Percentiles rank a stretch among this genome's conserved stretches.
Evolutionary conservation across 2,113 vertebrate species (phyloP).

Genomic region (Spea multiplicata): DNA sequence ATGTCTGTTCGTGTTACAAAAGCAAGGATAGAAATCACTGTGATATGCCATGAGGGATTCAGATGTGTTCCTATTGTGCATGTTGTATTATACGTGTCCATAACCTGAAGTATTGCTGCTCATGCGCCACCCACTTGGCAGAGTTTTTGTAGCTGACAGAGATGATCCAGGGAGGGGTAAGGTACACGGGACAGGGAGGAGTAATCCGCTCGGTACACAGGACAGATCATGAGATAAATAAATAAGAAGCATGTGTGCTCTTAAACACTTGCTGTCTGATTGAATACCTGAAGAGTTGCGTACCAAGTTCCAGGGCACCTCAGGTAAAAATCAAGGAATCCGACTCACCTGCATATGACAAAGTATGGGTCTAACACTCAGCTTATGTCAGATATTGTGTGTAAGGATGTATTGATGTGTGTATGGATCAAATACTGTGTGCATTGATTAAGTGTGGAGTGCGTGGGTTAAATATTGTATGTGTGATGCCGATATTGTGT

Average conservation of each 20-base stretch:
- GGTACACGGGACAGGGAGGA: slow-evolving; percentile 15
- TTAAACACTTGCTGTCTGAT: too few species aligned
- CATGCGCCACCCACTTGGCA: slow-evolving; percentile 10
- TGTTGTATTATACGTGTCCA: not conserved
- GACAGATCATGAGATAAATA: slow-evolving; percentile 7
- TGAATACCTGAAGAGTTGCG: slow-evolving; percentile 18
- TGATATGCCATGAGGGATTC: not conserved
- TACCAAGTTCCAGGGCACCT: not conserved
- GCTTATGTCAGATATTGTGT: too few species aligned
- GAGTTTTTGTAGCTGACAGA: not conserved
- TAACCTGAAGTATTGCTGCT: too few species aligned
- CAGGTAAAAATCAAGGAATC: slow-evolving; percentile 7
- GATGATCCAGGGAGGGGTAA: slow-evolving; percentile 24
- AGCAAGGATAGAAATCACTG: too few species aligned
- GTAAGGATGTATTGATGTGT: too few species aligned
- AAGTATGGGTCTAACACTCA: too few species aligned
- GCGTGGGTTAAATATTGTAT: too few species aligned
- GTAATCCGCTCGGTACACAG: slow-evolving; percentile 20
- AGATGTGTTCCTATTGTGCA: slow-evolving; percentile 20
- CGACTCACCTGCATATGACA: too few species aligned
- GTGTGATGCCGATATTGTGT: too few species aligned
- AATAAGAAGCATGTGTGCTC: slow-evolving; percentile 4
- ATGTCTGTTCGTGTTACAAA: too few species aligned
- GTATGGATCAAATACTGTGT: too few species aligned
- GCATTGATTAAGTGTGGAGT: too few species aligned